Base-by-base conservation (phyloP, 1,140 invertebrate genomes). In the Drosophila trapezifrons region DNA sequence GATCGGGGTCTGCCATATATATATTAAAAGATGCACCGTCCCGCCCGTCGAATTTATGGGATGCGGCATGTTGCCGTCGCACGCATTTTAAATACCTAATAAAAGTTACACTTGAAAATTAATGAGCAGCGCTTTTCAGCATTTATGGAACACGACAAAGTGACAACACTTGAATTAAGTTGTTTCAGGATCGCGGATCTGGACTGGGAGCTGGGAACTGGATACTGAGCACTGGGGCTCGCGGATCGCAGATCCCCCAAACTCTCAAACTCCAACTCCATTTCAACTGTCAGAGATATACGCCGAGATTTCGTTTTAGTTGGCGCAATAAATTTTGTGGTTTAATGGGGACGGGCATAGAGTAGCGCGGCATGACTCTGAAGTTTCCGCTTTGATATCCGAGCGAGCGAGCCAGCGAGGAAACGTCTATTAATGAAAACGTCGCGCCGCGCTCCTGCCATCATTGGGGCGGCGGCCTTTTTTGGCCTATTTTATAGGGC, bases 41-140 rank as follows among this genome's bases (percentile, higher is more conserved):
- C 60, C 76, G 49, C 29, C 59, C 51, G 63, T 81, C 59, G 83
- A 86, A 87, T 86, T 86, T 86, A 86, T 86, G 83, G 75, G 80
- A 54, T 79, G 76, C 79, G 83, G 79, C 83, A 86, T 86, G 79
- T 86, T 86, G 82, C 82, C 83, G 72, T 87, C 78, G 82, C 83
- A 89, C 80, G 84, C 84, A 89, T 89, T 86, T 54, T 89, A 89
- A 89, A 89, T 89, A 84, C 73, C 84, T 89, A 89, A 89, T 89
- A 89, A 89, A 89, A 89, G 85, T 89, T 89, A 89, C 84, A 89
- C 84, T 89, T 89, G 84, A 89, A 89, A 89, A 89, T 89, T 89
- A 89, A 89, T 89, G 84, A 89, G 84, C 84, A 89, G 65, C 77
- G 74, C 83, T 89, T 89, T 84, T 55, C 42, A 74, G 69, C 77